Conservation (phyloP, 2,113 vertebrate species). For the Hippocampus zosterae region DNA sequence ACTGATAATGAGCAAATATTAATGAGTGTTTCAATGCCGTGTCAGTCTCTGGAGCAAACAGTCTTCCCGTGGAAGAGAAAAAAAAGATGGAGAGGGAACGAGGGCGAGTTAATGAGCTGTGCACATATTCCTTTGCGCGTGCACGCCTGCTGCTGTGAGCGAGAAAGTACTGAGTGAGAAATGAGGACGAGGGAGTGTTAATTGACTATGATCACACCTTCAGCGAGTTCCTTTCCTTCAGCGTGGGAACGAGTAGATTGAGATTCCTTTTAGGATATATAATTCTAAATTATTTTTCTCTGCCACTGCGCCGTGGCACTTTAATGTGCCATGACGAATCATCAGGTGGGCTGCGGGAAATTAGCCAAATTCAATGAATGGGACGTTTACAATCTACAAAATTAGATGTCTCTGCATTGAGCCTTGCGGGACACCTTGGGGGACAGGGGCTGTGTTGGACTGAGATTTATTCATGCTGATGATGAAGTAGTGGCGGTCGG, state of each 20-base stretch:
- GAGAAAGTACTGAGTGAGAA: conserved; percentile 25
- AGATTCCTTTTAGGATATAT: neutral
- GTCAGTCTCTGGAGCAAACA: conserved; percentile 36
- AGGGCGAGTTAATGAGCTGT: conserved; percentile 41
- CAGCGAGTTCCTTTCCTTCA: conserved; percentile 27
- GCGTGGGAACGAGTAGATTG: conserved; percentile 13
- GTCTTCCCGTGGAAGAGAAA: conserved; percentile 26
- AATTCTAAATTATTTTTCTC: neutral
- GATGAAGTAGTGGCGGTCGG: too few relatives aligned
- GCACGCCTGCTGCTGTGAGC: conserved; percentile 15
- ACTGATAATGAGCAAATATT: conserved; percentile 51
- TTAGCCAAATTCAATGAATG: neutral
- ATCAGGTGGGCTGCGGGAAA: neutral
- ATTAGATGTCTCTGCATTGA: too few relatives aligned
- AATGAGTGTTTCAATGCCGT: conserved; percentile 38
- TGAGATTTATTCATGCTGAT: too few relatives aligned
- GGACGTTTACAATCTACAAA: too few relatives aligned
- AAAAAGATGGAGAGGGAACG: conserved; percentile 30
- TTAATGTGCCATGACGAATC: neutral
- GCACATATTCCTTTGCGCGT: conserved; percentile 32
- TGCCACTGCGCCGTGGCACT: neutral
- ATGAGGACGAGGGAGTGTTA: conserved; percentile 44
- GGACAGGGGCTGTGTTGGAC: too few relatives aligned
- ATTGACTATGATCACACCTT: conserved; percentile 53
- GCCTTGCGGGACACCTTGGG: too few relatives aligned